Evolutionary conservation across 2,888 invertebrate species (phyloP).

Genomic region (Cheilosia grossa): DNA sequence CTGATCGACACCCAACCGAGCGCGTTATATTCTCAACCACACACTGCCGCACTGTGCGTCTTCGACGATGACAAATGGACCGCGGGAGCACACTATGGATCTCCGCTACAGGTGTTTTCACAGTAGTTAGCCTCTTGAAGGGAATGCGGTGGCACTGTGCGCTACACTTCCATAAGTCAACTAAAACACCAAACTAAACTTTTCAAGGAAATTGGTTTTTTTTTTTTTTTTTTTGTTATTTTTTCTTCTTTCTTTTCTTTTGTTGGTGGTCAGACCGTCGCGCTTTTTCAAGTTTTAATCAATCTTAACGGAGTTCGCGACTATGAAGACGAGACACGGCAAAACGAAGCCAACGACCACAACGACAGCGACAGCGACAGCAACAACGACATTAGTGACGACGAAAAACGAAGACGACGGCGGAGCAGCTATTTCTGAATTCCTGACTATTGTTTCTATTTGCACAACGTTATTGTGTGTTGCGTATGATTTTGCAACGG

Average conservation of each 20-base stretch:
- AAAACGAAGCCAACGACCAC: conserved; percentile 8
- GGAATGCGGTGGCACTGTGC: neutral
- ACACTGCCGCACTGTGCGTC: neutral
- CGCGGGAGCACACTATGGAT: neutral
- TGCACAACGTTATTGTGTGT: conserved; percentile 60
- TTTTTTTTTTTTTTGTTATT: conserved; percentile 5
- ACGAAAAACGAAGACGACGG: conserved; percentile 15
- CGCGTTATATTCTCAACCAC: neutral
- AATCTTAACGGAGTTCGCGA: conserved; percentile 24
- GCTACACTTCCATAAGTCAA: conserved; percentile 6
- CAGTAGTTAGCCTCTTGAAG: neutral
- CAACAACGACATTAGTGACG: conserved; percentile 2
- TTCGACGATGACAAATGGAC: neutral
- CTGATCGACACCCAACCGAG: conserved; percentile 3
- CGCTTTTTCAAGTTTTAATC: conserved; percentile 29
- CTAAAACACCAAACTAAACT: neutral
- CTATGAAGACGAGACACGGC: conserved; percentile 15
- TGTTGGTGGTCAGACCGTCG: neutral
- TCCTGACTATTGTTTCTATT: conserved; percentile 43
- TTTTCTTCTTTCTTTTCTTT: neutral
- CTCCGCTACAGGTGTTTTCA: conserved; percentile 50
- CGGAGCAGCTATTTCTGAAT: conserved; percentile 20
- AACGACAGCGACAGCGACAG: conserved; percentile 18
- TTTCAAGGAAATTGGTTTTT: neutral
- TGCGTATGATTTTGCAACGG: conserved; percentile 69